phyloP scores from a whole-genome alignment of 2,113 vertebrate species.

The Hassar affinis region DNA sequence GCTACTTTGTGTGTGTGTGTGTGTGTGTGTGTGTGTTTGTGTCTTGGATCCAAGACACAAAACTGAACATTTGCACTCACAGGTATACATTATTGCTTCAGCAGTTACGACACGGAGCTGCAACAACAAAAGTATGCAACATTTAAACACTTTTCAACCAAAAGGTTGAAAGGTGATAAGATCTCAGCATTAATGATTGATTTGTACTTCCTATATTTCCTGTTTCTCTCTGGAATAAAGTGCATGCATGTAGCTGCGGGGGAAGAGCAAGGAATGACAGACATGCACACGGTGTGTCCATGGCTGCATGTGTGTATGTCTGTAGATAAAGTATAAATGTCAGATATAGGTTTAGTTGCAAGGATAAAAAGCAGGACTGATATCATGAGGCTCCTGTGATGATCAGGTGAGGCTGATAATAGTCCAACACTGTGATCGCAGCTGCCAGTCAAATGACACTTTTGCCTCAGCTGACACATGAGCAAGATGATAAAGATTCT shows the following conservation, averaged over 20 bases:
- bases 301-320: conserved; percentile 21
- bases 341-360: conserved; percentile 38
- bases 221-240: conserved; percentile 16
- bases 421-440: conserved; percentile 40
- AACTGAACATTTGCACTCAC: not conserved
- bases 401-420: conserved; percentile 45
- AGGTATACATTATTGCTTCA: conserved; percentile 6
- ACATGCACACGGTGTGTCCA: not conserved
- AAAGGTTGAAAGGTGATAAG: not conserved
- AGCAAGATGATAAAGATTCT: conserved; percentile 29
- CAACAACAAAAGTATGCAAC: not conserved
- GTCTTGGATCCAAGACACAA: not conserved
- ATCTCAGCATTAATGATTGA: not conserved
- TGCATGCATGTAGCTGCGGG: not conserved
- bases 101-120: conserved; percentile 6
- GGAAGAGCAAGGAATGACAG: not conserved
- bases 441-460: conserved; percentile 50
- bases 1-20: conserved; percentile 52
- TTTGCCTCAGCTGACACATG: conserved; percentile 10
- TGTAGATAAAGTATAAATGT: conserved; percentile 38
- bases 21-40: not conserved
- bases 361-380: conserved; percentile 47
- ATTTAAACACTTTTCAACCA: conserved; percentile 1
- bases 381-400: conserved; percentile 45
- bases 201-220: not conserved